Evolutionary conservation across 2,888 invertebrate genomes (phyloP), one percentile per base, ranked within the genome.

Genomic region (Fragum sueziense): DNA sequence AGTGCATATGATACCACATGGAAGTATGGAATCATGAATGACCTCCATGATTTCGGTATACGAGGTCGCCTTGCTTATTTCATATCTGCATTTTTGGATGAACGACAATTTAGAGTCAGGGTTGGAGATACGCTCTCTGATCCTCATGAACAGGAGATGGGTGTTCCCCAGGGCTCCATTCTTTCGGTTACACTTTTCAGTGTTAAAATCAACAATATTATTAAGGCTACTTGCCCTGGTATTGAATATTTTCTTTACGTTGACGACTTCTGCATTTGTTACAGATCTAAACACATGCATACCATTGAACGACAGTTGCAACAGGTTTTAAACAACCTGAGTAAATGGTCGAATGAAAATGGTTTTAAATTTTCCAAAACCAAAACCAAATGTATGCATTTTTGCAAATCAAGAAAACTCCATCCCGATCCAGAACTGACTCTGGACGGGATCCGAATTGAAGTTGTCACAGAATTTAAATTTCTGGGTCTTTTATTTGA

Each of bases 401-500:
- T 81, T 34, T 76, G 74, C 34, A 57, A 69, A 41, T 22, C 37
- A 17, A 54, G 79, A 47, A 76, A 68, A 37, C n/a, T 54, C 0
- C 77, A 82, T 22, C 1, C 17, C 0, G 80, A 80, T 33, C 84
- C 81, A 0, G 76, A 57, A 11, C 62, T 76, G 14, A 20, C 2
- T 1, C n/a, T 80, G 7, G 41, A 74, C 47, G 71, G 68, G 14
- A 25, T 47, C n/a, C 62, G 14, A n/a, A 70, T 80, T 17, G 61
- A 74, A 22, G 74, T 79, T 4, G 79, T 80, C 1, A 29, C 52
- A 1, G 62, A 80, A 41, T 41, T 59, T 4, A 85, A 80, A 70
- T 80, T 78, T 67, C 51, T 78, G 0, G 85, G 85, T 0, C 27
- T 79, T 20, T 62, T 76, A n/a, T 82, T 85, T 76, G 85, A 85